phyloP scores from a whole-genome alignment of 1,140 invertebrate species.

The Notospermus geniculatus region DNA sequence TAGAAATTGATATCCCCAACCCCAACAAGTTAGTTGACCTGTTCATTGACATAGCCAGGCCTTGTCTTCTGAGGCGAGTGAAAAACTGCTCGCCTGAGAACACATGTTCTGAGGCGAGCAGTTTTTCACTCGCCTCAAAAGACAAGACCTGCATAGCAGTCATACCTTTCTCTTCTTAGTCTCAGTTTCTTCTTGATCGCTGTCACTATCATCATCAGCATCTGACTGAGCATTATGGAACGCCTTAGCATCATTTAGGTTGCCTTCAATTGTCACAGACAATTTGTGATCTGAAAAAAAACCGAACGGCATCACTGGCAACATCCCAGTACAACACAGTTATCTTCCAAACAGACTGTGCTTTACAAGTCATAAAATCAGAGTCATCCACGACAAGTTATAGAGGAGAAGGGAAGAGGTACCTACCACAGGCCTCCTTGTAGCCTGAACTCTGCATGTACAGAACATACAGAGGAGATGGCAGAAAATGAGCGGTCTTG shows the following conservation, averaged over 20 bases:
- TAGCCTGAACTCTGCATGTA: conserved; percentile 84
- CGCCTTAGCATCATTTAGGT: conserved; percentile 74
- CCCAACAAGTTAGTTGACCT: too few relatives aligned
- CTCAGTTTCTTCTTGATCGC: conserved; percentile 67
- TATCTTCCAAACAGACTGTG: too few relatives aligned
- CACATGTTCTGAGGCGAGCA: too few relatives aligned
- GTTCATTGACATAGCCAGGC: too few relatives aligned
- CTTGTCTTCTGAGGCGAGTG: too few relatives aligned
- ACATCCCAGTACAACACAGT: neutral
- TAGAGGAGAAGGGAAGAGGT: neutral
- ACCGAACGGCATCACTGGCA: neutral
- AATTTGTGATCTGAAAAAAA: conserved; percentile 57
- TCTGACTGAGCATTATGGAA: conserved; percentile 28
- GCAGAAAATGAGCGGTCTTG: conserved; percentile 71
- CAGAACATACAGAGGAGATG: conserved; percentile 80
- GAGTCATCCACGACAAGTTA: conserved; percentile 22
- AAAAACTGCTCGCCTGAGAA: too few relatives aligned
- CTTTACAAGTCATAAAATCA: neutral
- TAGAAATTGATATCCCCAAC: too few relatives aligned
- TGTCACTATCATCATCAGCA: conserved; percentile 59
- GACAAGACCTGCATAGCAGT: neutral
- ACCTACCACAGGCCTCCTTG: conserved; percentile 70
- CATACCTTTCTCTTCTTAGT: conserved; percentile 58
- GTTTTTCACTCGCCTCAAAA: too few relatives aligned
- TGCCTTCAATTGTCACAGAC: conserved; percentile 68